A percentile compares a stretch with the other conserved stretches of the same genome.
phyloP scores from a whole-genome alignment of 2,888 invertebrate genomes.

The Lasioglossum zephyrum region DNA sequence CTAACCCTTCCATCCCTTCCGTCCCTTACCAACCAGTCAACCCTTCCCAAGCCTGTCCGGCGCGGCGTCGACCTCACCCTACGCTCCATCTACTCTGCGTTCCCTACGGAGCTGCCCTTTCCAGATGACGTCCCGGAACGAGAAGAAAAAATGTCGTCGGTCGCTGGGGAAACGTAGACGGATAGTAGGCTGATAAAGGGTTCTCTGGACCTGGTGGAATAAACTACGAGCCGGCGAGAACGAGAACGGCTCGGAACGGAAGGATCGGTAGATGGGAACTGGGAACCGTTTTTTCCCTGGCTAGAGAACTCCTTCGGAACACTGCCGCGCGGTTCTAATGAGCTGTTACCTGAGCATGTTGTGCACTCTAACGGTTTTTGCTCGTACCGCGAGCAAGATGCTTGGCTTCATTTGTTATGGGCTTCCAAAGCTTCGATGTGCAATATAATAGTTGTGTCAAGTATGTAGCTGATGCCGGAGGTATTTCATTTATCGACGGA shows the following conservation, averaged over 20 bases:
- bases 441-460: background rate
- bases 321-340: background rate
- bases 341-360: slow-evolving; percentile 8
- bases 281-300: background rate
- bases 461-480: background rate
- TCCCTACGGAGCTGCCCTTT: slow-evolving; percentile 50
- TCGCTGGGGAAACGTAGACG: slow-evolving; percentile 31
- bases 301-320: background rate
- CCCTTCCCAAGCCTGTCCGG: slow-evolving; percentile 3
- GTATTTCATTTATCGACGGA: background rate
- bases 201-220: slow-evolving; percentile 31
- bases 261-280: background rate
- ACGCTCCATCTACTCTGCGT: slow-evolving; percentile 18
- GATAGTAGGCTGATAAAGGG: slow-evolving; percentile 37
- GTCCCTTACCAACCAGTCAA: background rate
- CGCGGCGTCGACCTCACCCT: slow-evolving; percentile 44
- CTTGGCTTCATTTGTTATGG: background rate
- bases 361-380: background rate
- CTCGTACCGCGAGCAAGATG: background rate
- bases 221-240: slow-evolving; percentile 16
- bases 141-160: slow-evolving; percentile 54
- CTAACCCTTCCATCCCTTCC: slow-evolving; percentile 34
- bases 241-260: slow-evolving; percentile 3
- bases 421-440: background rate
- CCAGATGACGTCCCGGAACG: slow-evolving; percentile 56